Conservation (phyloP, 2,113 vertebrate species). For the Haliaeetus leucogaster region DNA sequence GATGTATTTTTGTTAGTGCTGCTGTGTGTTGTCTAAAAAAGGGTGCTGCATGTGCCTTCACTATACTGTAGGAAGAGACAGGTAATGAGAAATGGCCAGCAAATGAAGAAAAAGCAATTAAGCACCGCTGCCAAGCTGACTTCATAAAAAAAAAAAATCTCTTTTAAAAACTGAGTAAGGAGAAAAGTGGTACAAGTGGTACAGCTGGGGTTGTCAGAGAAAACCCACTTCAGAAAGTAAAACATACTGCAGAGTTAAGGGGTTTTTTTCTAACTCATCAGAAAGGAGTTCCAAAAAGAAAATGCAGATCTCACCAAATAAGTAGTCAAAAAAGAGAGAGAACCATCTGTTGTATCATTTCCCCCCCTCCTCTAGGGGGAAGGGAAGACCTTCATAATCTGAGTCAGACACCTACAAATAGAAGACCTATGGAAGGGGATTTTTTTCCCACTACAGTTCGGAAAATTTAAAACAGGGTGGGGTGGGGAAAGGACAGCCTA, state of each 20-base stretch:
- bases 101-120: background rate
- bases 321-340: background rate
- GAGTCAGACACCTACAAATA: background rate
- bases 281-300: slow-evolving; percentile 37
- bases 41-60: background rate
- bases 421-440: background rate
- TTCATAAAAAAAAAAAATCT: background rate
- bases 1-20: background rate
- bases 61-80: background rate
- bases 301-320: slow-evolving; percentile 45
- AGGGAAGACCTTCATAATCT: background rate
- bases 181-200: background rate
- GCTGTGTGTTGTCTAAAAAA: background rate
- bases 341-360: slow-evolving; percentile 34
- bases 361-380: background rate
- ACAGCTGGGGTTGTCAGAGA: slow-evolving; percentile 48
- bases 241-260: slow-evolving; percentile 44
- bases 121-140: background rate
- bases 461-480: background rate
- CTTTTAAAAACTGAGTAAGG: slow-evolving; percentile 8
- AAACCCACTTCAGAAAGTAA: slow-evolving; percentile 52
- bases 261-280: slow-evolving; percentile 18
- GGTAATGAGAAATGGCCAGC: background rate
- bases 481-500: background rate
- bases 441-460: background rate